Conservation (phyloP, 2,888 invertebrate species). For the Actias luna region DNA sequence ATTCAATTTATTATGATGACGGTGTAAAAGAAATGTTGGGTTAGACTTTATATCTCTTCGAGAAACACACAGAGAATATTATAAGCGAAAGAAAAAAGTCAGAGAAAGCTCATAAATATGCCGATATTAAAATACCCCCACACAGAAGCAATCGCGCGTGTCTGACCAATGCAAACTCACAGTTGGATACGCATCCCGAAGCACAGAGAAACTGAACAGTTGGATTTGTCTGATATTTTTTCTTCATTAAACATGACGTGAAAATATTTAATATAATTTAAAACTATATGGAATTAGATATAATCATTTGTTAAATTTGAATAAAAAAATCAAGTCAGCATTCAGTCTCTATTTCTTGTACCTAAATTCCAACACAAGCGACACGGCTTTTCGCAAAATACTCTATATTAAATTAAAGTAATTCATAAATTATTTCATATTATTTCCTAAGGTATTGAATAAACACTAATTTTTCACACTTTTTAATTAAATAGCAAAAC, state of each 20-base stretch:
- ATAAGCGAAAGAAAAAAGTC: conserved; percentile 14
- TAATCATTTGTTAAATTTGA: neutral
- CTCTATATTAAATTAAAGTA: no score
- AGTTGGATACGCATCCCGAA: conserved; percentile 51
- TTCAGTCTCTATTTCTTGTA: no score
- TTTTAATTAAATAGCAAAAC: no score
- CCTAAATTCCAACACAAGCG: no score
- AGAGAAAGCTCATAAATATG: conserved; percentile 16
- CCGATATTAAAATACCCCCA: conserved; percentile 35
- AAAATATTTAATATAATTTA: neutral
- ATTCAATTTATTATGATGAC: neutral
- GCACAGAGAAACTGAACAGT: conserved; percentile 13
- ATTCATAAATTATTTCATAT: no score
- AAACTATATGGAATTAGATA: neutral
- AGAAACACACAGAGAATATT: conserved; percentile 7
- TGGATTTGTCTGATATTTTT: conserved; percentile 14
- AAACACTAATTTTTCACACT: no score
- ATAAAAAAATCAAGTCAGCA: neutral
- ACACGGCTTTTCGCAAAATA: no score
- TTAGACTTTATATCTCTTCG: neutral
- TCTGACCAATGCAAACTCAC: conserved; percentile 57
- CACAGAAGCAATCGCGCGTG: conserved; percentile 61
- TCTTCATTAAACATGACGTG: conserved; percentile 11
- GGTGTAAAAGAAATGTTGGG: neutral
- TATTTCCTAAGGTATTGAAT: no score